Evolutionary conservation across 2,113 vertebrate genomes (phyloP), one percentile per base, ranked within the genome.

Genomic region (Neoarius graeffei): DNA sequence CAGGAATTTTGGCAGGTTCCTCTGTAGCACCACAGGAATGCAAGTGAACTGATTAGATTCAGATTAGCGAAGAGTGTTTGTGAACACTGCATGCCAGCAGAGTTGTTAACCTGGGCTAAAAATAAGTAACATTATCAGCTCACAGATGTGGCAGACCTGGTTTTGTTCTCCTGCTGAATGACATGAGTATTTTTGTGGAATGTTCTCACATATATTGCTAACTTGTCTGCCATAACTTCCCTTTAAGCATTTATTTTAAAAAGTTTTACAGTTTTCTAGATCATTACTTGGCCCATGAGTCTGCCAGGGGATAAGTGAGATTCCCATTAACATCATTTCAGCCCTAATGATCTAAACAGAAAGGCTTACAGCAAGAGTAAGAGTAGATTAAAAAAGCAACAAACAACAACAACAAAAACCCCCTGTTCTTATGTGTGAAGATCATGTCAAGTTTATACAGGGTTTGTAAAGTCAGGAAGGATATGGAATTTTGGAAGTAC

Each of bases 1-100:
- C 86, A 89, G 91, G 93, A 94, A 93, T 92, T 87, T 89, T 90
- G 74, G 20, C 92, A 88, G 83, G 74, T 83, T 89, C 83, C 71
- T 27, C 30, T 79, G 6, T 54, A 54, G 60, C n/a, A 79, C 91
- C 91, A 91, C 76, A 74, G 89, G 57, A 88, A 60, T 64, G 67
- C 62, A 35, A 66, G 57, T n/a, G 80, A 81, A 83, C 81, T 88
- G 90, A 91, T 86, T 85, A 86, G 80, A 60, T 81, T 89, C 60
- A 85, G 84, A 91, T 83, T 88, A 87, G 89, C 57, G 60, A 85
- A 85, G 85, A 84, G 87, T 88, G 87, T 91, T 85, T 87, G 83
- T 85, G 79, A 79, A 74, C 62, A 89, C 67, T 64, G 60, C 89
- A 93, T 89, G 86, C 87, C 88, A 89, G 69, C 13, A 52, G 83